Evolutionary conservation across 2,888 invertebrate species (phyloP).

Genomic region (Allygus modestus): DNA sequence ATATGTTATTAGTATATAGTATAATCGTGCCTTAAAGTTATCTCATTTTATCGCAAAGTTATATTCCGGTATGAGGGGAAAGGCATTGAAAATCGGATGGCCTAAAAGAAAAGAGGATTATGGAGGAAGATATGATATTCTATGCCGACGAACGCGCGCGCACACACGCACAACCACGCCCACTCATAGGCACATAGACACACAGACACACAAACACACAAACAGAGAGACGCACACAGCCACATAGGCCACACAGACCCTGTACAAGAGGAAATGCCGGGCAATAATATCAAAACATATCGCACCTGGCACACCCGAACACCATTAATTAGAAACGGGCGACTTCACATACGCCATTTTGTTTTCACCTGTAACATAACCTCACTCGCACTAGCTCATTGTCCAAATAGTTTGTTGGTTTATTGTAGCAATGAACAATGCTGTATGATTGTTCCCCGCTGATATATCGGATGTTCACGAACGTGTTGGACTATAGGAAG

Average conservation of each 20-base stretch:
- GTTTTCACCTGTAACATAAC: constrained; percentile 38
- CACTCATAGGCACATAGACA: neutral
- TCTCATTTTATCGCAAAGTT: too few relatives aligned
- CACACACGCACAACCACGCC: neutral
- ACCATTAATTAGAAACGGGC: constrained; percentile 35
- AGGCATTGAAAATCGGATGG: neutral
- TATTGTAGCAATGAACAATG: neutral
- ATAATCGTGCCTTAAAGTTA: too few relatives aligned
- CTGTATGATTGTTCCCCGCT: neutral
- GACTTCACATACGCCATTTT: constrained; percentile 40
- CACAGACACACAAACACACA: neutral
- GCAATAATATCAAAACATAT: constrained; percentile 20
- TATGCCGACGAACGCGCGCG: neutral
- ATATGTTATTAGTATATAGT: too few relatives aligned
- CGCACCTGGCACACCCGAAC: constrained; percentile 32
- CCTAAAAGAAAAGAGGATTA: neutral
- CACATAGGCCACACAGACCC: neutral
- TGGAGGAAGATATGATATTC: neutral
- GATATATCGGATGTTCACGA: neutral
- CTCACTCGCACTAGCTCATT: neutral
- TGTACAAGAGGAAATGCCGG: constrained; percentile 19
- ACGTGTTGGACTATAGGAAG: neutral
- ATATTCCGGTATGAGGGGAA: neutral
- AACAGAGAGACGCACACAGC: neutral
- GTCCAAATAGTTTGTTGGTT: constrained; percentile 16